phyloP scores from a whole-genome alignment of 2,888 invertebrate species.

The Alloscopus bannaensis region DNA sequence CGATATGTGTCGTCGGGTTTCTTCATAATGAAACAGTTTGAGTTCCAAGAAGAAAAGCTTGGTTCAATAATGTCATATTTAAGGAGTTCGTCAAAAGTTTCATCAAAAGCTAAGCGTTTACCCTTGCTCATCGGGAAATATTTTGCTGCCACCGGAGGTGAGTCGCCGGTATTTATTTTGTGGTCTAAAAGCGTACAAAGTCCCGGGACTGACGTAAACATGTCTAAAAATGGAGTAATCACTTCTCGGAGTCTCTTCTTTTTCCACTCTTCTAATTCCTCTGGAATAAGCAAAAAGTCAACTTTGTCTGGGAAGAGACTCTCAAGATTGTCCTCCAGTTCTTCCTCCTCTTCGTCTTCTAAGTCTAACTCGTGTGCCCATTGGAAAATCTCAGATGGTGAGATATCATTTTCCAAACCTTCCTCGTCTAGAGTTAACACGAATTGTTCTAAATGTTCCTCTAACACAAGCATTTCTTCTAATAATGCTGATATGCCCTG shows the following conservation, averaged over 20 bases:
- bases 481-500: not conserved
- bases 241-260: constrained; percentile 3
- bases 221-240: not conserved
- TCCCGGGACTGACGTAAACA: constrained; percentile 44
- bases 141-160: constrained; percentile 32
- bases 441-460: not conserved
- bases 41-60: constrained; percentile 35
- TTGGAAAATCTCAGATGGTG: no score
- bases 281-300: constrained; percentile 18
- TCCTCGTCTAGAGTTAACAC: not conserved
- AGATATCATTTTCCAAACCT: no score
- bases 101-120: constrained; percentile 32
- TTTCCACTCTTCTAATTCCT: not conserved
- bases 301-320: constrained; percentile 12
- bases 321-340: constrained; percentile 2
- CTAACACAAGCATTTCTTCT: not conserved
- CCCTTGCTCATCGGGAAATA: constrained; percentile 41
- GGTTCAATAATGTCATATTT: constrained; percentile 45
- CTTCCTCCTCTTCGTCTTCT: not conserved
- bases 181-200: constrained; percentile 15
- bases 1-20: constrained; percentile 74
- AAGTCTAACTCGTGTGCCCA: constrained; percentile 12
- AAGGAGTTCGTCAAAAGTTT: constrained; percentile 47
- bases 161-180: constrained; percentile 52
- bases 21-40: constrained; percentile 67